phyloP scores from a whole-genome alignment of 2,888 invertebrate species.

The Stramonita haemastoma region DNA sequence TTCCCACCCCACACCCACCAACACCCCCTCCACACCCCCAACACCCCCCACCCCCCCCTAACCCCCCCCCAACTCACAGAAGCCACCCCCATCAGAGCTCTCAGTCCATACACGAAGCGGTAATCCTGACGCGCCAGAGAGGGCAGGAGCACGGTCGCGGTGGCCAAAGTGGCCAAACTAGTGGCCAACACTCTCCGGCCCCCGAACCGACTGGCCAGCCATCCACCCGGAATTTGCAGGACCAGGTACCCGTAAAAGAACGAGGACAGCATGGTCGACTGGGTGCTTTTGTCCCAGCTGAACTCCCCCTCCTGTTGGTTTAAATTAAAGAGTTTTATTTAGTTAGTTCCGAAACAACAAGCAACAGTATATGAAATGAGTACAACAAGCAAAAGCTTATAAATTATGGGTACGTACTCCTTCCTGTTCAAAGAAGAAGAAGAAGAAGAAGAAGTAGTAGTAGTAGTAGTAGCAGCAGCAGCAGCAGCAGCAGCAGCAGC shows the following conservation, averaged over 20 bases:
- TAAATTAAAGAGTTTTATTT: too few species aligned
- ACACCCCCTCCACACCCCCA: neutral
- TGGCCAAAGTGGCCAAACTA: slow-evolving; percentile 66
- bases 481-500: too few species aligned
- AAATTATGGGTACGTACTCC: too few species aligned
- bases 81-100: slow-evolving; percentile 67
- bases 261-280: slow-evolving; percentile 61
- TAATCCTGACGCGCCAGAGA: slow-evolving; percentile 63
- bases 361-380: too few species aligned
- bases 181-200: slow-evolving; percentile 73
- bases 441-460: too few species aligned
- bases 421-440: too few species aligned
- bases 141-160: slow-evolving; percentile 67
- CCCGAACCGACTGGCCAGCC: slow-evolving; percentile 64
- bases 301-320: slow-evolving; percentile 63
- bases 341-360: too few species aligned
- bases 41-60: too few species aligned
- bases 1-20: too few species aligned
- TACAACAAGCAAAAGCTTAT: too few species aligned
- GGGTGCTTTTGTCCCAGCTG: slow-evolving; percentile 59
- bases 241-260: slow-evolving; percentile 70
- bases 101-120: slow-evolving; percentile 60
- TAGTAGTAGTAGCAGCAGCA: neutral
- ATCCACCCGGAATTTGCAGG: slow-evolving; percentile 59
- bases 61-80: slow-evolving; percentile 56